Evolutionary conservation across 2,888 invertebrate genomes (phyloP).

Genomic region (Amiota mariae): DNA sequence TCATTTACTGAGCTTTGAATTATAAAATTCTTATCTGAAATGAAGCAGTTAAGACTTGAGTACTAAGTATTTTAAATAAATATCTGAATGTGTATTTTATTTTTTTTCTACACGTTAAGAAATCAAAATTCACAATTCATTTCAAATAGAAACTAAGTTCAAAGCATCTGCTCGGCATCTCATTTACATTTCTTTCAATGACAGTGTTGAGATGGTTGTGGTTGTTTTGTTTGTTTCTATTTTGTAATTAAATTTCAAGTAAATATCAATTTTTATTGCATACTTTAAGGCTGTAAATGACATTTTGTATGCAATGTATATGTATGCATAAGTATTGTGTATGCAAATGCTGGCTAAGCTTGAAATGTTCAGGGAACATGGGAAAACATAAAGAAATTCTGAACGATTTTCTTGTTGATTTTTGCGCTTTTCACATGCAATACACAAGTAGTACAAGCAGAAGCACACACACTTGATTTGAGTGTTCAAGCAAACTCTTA

Average conservation of each 20-base stretch:
- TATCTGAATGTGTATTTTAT: too few species aligned
- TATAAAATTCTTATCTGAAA: too few species aligned
- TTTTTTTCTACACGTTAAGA: too few species aligned
- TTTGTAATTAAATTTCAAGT: constrained; percentile 62
- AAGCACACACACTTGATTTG: constrained; percentile 59
- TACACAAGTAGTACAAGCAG: constrained; percentile 57
- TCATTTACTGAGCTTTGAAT: too few species aligned
- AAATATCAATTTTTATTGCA: constrained; percentile 47
- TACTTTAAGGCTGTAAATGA: constrained; percentile 43
- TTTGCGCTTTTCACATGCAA: constrained; percentile 65
- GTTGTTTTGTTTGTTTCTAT: constrained; percentile 39
- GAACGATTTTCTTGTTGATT: constrained; percentile 67
- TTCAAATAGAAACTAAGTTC: too few species aligned
- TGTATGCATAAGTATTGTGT: constrained; percentile 14
- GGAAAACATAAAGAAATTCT: constrained; percentile 52
- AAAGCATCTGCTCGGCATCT: too few species aligned
- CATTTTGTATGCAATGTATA: constrained; percentile 35
- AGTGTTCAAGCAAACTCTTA: constrained; percentile 52
- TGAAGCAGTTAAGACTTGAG: too few species aligned
- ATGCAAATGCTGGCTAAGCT: constrained; percentile 51
- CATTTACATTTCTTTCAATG: too few species aligned
- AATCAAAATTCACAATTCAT: too few species aligned
- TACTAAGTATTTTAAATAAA: too few species aligned
- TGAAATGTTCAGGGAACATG: neutral
- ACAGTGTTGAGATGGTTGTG: too few species aligned